phyloP scores from a whole-genome alignment of 2,888 invertebrate genomes.

The Priocnemis perturbator region DNA sequence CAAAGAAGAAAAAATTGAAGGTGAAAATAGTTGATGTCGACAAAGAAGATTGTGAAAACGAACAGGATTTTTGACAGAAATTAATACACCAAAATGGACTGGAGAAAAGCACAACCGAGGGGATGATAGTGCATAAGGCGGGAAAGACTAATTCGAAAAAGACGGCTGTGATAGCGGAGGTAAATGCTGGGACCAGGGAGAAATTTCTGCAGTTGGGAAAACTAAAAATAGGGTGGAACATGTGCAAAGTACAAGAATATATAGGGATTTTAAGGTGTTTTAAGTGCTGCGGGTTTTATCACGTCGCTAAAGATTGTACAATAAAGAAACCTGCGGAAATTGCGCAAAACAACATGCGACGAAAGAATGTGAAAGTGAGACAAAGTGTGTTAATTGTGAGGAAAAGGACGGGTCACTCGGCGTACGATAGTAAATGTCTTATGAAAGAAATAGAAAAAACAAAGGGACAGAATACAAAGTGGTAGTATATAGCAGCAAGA shows the following conservation, averaged over 20 bases:
- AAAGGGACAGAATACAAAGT: constrained; percentile 4
- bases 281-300: too few relatives aligned
- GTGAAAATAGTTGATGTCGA: constrained; percentile 34
- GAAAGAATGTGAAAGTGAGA: constrained; percentile 19
- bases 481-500: constrained; percentile 29
- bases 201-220: constrained; percentile 11
- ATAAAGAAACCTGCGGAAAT: constrained; percentile 26
- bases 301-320: too few relatives aligned
- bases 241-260: constrained; percentile 23
- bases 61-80: constrained; percentile 19
- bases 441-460: constrained; percentile 21
- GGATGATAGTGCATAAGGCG: constrained; percentile 15
- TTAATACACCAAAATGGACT: constrained; percentile 29
- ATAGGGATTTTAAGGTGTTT: too few relatives aligned
- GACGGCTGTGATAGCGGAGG: constrained; percentile 22
- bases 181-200: constrained; percentile 9
- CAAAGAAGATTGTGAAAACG: constrained; percentile 23
- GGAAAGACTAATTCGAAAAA: constrained; percentile 2
- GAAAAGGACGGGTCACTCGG: constrained; percentile 18
- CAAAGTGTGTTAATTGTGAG: constrained; percentile 33
- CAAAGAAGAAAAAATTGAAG: constrained; percentile 28
- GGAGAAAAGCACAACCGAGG: not conserved
- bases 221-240: constrained; percentile 28
- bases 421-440: constrained; percentile 18
- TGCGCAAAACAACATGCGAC: constrained; percentile 26